phyloP scores from a whole-genome alignment of 2,113 vertebrate species.

The Xerus inauris region DNA sequence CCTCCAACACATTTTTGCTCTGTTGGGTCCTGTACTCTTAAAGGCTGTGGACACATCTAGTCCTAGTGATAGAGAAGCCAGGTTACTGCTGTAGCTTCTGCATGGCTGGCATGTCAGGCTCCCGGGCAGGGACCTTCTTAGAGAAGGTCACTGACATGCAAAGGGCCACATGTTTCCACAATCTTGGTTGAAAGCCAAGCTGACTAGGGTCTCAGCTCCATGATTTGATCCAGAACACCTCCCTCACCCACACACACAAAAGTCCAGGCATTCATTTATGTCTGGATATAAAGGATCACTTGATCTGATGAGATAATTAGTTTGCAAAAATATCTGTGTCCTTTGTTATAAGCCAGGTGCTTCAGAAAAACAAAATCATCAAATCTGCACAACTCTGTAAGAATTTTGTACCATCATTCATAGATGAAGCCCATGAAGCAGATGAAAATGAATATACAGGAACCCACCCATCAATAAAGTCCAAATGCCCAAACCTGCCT shows the following conservation, averaged over 20 bases:
- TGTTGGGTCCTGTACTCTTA: neutral
- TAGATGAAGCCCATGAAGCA: neutral
- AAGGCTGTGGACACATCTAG: neutral
- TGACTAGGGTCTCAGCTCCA: neutral
- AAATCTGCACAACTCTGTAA: neutral
- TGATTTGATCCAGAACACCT: neutral
- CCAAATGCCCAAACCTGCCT: neutral
- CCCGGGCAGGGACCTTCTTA: neutral
- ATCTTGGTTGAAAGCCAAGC: neutral
- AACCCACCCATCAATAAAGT: neutral
- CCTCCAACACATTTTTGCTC: neutral
- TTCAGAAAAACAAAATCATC: neutral
- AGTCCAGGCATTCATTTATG: rapidly evolving
- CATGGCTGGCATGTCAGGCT: neutral
- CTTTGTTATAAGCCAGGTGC: neutral
- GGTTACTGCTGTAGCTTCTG: neutral
- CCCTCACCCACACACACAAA: neutral
- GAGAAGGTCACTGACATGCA: neutral
- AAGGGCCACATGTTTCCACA: neutral
- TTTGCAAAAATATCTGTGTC: neutral
- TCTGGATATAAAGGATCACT: neutral
- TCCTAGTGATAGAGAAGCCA: neutral
- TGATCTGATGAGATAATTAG: neutral
- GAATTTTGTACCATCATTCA: neutral
- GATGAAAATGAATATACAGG: neutral